Evolutionary conservation across 64 coral and sea anemone species (phyloP).

Genomic region (Pocillopora verrucosa): DNA sequence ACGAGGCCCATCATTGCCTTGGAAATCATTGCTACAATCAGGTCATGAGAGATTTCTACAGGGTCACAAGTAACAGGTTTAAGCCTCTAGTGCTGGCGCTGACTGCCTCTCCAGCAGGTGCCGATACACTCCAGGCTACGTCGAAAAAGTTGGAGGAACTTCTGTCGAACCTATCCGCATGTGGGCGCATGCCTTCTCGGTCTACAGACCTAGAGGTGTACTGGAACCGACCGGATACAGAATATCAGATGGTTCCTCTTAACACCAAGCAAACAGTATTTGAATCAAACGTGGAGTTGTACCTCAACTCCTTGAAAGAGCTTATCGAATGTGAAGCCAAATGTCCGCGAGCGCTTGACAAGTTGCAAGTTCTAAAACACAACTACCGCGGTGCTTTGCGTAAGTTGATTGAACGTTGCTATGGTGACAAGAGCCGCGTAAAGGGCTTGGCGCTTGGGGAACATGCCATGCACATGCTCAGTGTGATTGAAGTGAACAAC

Average conservation of each 20-base stretch:
- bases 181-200: slow-evolving; percentile 63
- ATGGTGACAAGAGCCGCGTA: slow-evolving; percentile 37
- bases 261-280: slow-evolving; percentile 44
- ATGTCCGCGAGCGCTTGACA: slow-evolving; percentile 34
- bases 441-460: slow-evolving; percentile 72
- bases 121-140: slow-evolving; percentile 47
- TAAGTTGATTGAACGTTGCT: slow-evolving; percentile 69
- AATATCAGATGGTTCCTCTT: slow-evolving; percentile 49
- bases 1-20: slow-evolving; percentile 82
- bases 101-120: slow-evolving; percentile 85
- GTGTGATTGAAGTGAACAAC: slow-evolving; percentile 83
- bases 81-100: slow-evolving; percentile 85
- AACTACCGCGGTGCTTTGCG: slow-evolving; percentile 70
- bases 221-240: slow-evolving; percentile 75
- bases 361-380: slow-evolving; percentile 3
- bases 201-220: slow-evolving; percentile 70
- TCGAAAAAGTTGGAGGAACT: slow-evolving; percentile 49
- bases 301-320: slow-evolving; percentile 24
- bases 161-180: slow-evolving; percentile 64
- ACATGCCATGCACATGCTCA: slow-evolving; percentile 87
- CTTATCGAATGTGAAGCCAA: neutral
- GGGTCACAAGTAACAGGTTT: slow-evolving; percentile 33
- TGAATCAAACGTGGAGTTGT: slow-evolving; percentile 43
- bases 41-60: slow-evolving; percentile 83
- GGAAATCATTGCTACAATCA: slow-evolving; percentile 83